Evolutionary conservation across 1,140 invertebrate genomes (phyloP).

Genomic region (Hesperophylax magnus): DNA sequence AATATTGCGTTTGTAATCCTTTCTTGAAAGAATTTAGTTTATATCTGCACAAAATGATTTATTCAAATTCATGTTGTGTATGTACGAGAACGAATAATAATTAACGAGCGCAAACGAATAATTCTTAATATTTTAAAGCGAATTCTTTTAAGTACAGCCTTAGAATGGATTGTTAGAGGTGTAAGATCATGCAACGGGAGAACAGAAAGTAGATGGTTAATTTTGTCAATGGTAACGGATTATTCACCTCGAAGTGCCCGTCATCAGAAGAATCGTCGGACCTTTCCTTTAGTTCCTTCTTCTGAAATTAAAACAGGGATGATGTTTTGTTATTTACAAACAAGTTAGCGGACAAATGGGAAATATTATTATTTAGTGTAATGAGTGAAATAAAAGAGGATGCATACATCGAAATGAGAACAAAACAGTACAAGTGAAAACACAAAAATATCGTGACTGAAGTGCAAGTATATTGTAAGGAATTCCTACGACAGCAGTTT

Average conservation of each 20-base stretch:
- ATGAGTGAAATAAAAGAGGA: slow-evolving; percentile 37
- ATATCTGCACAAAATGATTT: too few species aligned
- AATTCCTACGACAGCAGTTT: too few species aligned
- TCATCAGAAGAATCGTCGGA: slow-evolving; percentile 58
- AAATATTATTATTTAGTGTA: slow-evolving; percentile 41
- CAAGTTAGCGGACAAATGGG: slow-evolving; percentile 26
- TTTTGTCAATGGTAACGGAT: slow-evolving; percentile 33
- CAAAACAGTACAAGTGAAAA: not conserved
- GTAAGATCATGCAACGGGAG: slow-evolving; percentile 1
- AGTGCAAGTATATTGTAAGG: too few species aligned
- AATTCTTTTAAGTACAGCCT: too few species aligned
- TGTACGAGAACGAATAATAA: too few species aligned
- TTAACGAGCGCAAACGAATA: too few species aligned
- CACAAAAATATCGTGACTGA: not conserved
- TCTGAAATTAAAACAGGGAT: slow-evolving; percentile 57
- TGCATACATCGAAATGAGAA: slow-evolving; percentile 32
- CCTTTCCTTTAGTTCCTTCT: slow-evolving; percentile 55
- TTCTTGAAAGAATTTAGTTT: too few species aligned
- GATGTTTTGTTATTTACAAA: slow-evolving; percentile 52
- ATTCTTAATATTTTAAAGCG: too few species aligned
- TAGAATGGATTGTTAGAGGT: not conserved
- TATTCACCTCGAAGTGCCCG: slow-evolving; percentile 59
- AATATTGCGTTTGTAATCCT: too few species aligned
- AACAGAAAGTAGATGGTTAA: slow-evolving; percentile 13
- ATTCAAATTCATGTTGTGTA: too few species aligned